Evolutionary conservation across 2,113 vertebrate genomes (phyloP).

Genomic region (Rallus limicola): DNA sequence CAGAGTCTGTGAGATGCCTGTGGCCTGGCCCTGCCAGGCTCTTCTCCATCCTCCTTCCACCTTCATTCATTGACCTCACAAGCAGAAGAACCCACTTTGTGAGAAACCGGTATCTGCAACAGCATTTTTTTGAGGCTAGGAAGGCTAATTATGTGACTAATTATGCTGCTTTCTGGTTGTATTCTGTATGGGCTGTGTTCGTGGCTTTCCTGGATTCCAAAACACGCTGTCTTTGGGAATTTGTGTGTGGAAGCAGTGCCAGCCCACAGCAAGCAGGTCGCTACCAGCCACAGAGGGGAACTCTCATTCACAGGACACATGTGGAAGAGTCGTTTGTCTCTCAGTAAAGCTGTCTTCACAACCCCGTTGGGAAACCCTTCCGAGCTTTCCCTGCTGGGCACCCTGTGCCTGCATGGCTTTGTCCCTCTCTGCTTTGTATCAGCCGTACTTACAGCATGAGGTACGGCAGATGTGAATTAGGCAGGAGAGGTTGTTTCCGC

Average conservation of each 20-base stretch:
- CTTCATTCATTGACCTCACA: not conserved
- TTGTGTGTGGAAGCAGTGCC: not conserved
- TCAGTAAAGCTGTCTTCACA: not conserved
- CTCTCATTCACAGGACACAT: not conserved
- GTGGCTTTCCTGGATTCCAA: not conserved
- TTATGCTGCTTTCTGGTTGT: not conserved
- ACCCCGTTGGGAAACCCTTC: not conserved
- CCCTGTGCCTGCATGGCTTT: not conserved
- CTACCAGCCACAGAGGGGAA: not conserved
- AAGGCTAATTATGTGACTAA: not conserved
- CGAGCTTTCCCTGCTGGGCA: not conserved
- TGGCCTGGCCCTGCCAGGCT: not conserved
- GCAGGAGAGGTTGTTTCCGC: not conserved
- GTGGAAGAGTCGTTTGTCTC: fast-evolving
- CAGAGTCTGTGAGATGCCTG: not conserved
- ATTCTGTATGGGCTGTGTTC: not conserved
- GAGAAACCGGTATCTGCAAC: not conserved
- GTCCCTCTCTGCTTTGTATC: not conserved
- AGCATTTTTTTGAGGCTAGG: not conserved
- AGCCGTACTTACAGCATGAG: not conserved
- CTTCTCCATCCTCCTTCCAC: not conserved
- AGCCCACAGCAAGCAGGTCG: not conserved
- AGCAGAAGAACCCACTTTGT: not conserved
- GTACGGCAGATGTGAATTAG: not conserved
- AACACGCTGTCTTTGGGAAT: not conserved